phyloP scores from a whole-genome alignment of 2,113 vertebrate species.

The Esox niger region DNA sequence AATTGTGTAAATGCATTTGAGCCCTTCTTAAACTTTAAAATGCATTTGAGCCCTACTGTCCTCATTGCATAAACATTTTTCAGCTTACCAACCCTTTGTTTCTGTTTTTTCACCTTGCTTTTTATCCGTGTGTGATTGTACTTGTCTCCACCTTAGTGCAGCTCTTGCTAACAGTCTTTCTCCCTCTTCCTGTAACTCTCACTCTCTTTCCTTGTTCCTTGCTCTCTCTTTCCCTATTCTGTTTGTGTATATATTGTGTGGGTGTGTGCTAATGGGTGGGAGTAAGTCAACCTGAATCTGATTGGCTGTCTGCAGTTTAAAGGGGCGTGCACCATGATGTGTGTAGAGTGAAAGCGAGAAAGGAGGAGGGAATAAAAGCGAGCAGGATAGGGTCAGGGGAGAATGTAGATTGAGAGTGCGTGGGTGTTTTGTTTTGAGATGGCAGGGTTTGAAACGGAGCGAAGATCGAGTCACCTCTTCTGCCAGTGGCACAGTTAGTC shows the following conservation, averaged over 20 bases:
- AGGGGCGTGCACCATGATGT: conserved; percentile 56
- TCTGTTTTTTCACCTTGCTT: background rate
- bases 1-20: no score
- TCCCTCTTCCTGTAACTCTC: conserved; percentile 29
- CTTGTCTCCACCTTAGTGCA: conserved; percentile 15
- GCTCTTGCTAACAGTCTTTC: conserved; percentile 35
- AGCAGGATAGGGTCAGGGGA: conserved; percentile 72
- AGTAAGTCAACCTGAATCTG: conserved; percentile 44
- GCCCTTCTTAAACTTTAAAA: no score
- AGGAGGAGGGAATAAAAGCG: conserved; percentile 40
- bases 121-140: background rate
- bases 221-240: conserved; percentile 37
- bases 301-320: conserved; percentile 68
- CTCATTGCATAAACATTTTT: no score
- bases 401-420: conserved; percentile 69
- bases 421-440: conserved; percentile 83
- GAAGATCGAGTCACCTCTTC: conserved; percentile 56
- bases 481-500: conserved; percentile 63
- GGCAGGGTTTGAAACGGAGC: conserved; percentile 72
- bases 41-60: no score
- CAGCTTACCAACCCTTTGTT: background rate
- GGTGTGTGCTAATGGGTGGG: conserved; percentile 68
- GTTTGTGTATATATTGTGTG: conserved; percentile 70
- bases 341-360: conserved; percentile 61
- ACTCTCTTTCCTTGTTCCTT: conserved; percentile 51